Evolutionary conservation across 92 coral and sea anemone genomes (phyloP), one percentile per base, ranked within the genome.

Genomic region (Parazoanthus swiftii): DNA sequence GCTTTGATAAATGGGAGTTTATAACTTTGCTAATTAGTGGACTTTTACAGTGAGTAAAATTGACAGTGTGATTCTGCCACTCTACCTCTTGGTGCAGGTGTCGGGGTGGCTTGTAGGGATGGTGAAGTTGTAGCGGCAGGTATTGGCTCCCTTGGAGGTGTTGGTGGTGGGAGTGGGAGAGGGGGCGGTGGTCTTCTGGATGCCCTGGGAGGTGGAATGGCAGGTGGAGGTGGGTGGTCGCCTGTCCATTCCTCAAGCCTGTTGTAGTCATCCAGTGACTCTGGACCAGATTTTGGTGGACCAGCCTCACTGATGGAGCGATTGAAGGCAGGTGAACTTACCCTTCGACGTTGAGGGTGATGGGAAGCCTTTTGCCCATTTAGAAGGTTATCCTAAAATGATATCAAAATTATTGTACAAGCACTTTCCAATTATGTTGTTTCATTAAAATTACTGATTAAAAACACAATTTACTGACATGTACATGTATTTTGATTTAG

Each of bases 151-250:
- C 90, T 77, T 66, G 94, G 89, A 33, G 89, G 81, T 6, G 92
- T 89, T 56, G 67, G 84, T 16, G 91, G 86, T 8, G 90, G 96
- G 0, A 94, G 86, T 8, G 90, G 96, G 0, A 94, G 96, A 18
- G 95, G 94, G 5, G 98, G 99, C 21, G 99, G 99, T 23, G 98
- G 99, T 18, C 95, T 93, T 80, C 96, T 85, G 43, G 89, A 85
- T 43, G 76, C 93, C 76, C 91, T 87, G 23, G 98, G 93, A 21
- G 93, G 92, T 10, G 93, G 93, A 43, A 73, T 88, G 29, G 76
- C 81, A 1, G 96, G 98, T 26, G 92, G 92, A 33, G 94, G 89
- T 73, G 89, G 92, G 26, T 77, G 81, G 14, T 85, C 91, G 1
- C 86, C 42, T 0, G 90, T 65, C 87, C 86, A 76, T 59, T 88